Evolutionary conservation across 2,113 vertebrate genomes (phyloP).

Genomic region (Amia ocellicauda): DNA sequence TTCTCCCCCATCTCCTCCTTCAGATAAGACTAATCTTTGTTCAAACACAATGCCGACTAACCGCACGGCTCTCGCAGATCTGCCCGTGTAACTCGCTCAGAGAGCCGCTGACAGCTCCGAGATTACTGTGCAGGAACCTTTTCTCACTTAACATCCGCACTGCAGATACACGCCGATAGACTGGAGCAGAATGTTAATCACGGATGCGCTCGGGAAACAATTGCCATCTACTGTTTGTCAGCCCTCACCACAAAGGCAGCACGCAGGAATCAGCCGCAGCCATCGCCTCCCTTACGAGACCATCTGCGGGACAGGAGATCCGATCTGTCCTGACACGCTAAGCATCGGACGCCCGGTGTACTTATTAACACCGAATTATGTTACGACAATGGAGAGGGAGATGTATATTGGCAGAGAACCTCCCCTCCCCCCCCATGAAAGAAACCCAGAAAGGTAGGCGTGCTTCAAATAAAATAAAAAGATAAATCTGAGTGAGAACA

Average conservation of each 20-base stretch:
- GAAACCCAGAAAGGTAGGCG: no score
- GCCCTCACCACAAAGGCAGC: slow-evolving; percentile 37
- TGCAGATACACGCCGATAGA: slow-evolving; percentile 42
- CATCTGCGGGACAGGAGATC: neutral
- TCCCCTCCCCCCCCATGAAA: no score
- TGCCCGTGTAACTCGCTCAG: slow-evolving; percentile 22
- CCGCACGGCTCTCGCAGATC: slow-evolving; percentile 15
- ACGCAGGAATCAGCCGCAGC: slow-evolving; percentile 36
- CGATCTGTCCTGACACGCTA: neutral
- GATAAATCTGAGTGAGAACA: no score
- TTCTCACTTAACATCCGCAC: slow-evolving; percentile 36
- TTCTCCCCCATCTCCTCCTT: slow-evolving; percentile 16
- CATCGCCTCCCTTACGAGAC: neutral
- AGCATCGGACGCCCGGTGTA: neutral
- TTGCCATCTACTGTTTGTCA: slow-evolving; percentile 30
- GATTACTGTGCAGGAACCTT: slow-evolving; percentile 32
- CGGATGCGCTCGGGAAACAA: slow-evolving; percentile 39
- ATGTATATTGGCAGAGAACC: no score
- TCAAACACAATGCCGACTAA: slow-evolving; percentile 25
- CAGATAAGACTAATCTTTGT: slow-evolving; percentile 28
- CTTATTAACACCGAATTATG: neutral
- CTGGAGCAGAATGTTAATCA: slow-evolving; percentile 50
- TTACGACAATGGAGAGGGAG: neutral
- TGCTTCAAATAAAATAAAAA: no score
- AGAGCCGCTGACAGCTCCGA: slow-evolving; percentile 31